Base-by-base conservation (phyloP, 2,888 invertebrate species). In the Ormyrus nitidulus region DNA sequence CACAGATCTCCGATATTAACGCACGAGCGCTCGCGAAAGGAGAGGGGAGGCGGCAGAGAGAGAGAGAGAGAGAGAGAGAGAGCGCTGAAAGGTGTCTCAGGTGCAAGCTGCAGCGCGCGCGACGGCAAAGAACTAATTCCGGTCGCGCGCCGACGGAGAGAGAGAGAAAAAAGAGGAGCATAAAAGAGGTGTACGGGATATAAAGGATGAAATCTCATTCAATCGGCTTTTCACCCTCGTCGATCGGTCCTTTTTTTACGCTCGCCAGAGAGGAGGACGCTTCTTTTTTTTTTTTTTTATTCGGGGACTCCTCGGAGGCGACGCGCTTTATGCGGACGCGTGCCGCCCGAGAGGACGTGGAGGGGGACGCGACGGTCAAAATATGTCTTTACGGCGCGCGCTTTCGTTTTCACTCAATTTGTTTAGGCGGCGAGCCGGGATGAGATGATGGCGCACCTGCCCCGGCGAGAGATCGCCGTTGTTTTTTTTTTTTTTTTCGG, bases 81-180 rank as follows among this genome's bases (percentile, higher is more conserved):
- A 34, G 34, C 10, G 11, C 10, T 69, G 62, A 81, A 80, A 78
- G 77, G 71, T 73, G 19, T 65, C 76, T 86, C 86, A 86, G 86
- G 86, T 85, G 86, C 83, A 80, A 81, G 82, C 77, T 76, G 82
- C 82, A 76, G 69, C 82, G 77, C 34, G 86, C 83, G 82, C 77
- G 74, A 82, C 82, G 74, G 69, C 82, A 75, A 81, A 58, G 80
- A 58, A 74, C 75, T 80, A 75, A 75, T 80, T 75, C 75, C 64
- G 64, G 56, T 64, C 54, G 64, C 72, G 69, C 66, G 72, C 68
- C 69, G 73, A 59, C 53, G 19, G 53, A 61, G 46, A n/a, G 48
- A 19, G 19, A 34, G 34, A 69, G 59, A 80, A 81, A 34, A 82
- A 83, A 81, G 79, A 81, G 79, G 72, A 82, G 34, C 34, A 71